Evolutionary conservation across 2,888 invertebrate genomes (phyloP), one percentile per base, ranked within the genome.

Genomic region (Drosophila macrospina): DNA sequence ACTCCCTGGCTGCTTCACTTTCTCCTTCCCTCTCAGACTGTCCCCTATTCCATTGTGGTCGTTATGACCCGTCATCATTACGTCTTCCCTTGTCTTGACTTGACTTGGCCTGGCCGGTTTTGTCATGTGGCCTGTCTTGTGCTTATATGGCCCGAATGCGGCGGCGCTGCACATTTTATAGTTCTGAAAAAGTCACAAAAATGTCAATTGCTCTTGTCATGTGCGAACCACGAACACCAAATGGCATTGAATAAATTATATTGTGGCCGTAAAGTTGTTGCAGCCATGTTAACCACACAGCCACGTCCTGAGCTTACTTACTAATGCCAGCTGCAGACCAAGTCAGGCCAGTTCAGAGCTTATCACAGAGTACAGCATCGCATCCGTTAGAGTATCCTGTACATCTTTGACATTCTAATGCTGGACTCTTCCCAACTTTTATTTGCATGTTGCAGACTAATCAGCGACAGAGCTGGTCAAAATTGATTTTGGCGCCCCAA

Each of bases 121-220:
- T 52, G 39, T 59, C 44, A 61, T 20, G 10, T 44, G 30, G 32
- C 28, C 41, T 36, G 11, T 44, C 50, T 57, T 54, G 61, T 45
- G n/a, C 50, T 36, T 30, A 54, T 52, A n/a, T 45, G 47, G 42
- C 34, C 48, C 77, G 50, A 72, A 73, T 64, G 63, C 60, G 63
- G 52, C 41, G 24, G 47, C 62, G 76, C 69, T 86, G 85, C 89
- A 88, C 89, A 88, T 85, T 89, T 86, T 89, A 86, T 86, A 86
- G 89, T 86, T 86, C 89, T 78, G 54, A 63, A 87, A 89, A 86
- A 87, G 89, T 86, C 89, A 69, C 84, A 89, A 88, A 89, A 86
- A 89, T 86, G 89, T 87, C 88, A 82, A 88, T 89, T 85, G 87
- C 81, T 86, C 77, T 84, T 86, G 88, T 88, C 84, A 86, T 80